Base-by-base conservation (phyloP, 1,140 invertebrate genomes). In the Dreissena rostriformis region DNA sequence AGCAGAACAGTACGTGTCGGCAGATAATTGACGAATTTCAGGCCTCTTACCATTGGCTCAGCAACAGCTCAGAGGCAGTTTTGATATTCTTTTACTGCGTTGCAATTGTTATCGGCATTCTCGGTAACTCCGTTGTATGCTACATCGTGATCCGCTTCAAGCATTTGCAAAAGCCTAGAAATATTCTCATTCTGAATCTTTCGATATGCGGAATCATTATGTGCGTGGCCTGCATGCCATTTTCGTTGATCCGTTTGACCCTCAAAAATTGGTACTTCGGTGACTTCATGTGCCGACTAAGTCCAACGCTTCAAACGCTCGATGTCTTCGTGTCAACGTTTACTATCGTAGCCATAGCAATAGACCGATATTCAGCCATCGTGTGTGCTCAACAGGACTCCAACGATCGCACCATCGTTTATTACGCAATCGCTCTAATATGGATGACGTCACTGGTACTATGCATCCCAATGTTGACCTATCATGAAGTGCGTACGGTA, bases 251-350 rank as follows among this genome's bases (percentile, higher is more conserved):
- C 14, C 86, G 87, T 22, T 88, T 93, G 85, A 86, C 92, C 11
- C 86, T 93, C 11, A 91, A 92, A 52, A 90, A 91, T 74, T 94
- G 93, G 93, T 75, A 90, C 55, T 92, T 94, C 28, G 92, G 92
- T 1, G 82, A 86, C 10, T 78, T 89, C 51, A 79, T 94, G 67
- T 94, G 93, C 83, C 90, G 92, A 63, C 72, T 93, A 15, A 83
- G 92, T 63, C 92, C 93, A 15, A 86, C 90, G 67, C 81, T 94
- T 28, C 93, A 94, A 87, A 92, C 92, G 0, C 86, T 90, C 29
- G 94, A 94, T 70, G 91, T 94, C 61, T 94, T 94, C 67, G 94
- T 92, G 24, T 94, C 93, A 24, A 94, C 93, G 0, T 88, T 94
- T 61, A 94, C 93, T 11, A 93, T 94, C 26, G 92, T 91, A 8